Evolutionary conservation across 2,797 vertebrate species (phyloP), one percentile per base, ranked within the genome.

Genomic region (Myotis planiceps): DNA sequence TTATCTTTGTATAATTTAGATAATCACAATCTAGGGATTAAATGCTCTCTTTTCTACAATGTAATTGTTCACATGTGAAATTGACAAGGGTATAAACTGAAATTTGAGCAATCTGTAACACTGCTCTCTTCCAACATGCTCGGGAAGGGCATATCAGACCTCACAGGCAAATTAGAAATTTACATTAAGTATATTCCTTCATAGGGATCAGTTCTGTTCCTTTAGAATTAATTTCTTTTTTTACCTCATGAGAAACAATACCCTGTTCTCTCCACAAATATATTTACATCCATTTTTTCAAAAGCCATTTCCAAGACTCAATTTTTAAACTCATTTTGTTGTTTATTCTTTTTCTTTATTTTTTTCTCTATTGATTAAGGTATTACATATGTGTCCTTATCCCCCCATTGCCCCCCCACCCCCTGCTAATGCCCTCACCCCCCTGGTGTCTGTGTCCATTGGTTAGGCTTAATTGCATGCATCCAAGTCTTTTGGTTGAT

Each of bases 361-460:
- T 63, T n/a, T 29, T 15, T 53, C 21, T 63, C n/a, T 65, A n/a
- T 65, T 63, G 25, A 60, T 60, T 60, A 60, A 60, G 12, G 27
- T 29, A 60, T 60, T 29, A 60, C 58, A 60, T 29, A 29, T 60
- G 13, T 60, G 27, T 60, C 27, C 5, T 14, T 60, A 29, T 29
- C 5, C 58, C 12, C 5, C 58, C 0, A 0, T 14, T 14, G 5
- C 5, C 0, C 27, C 25, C 55, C 12, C 55, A 9, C 2, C 58
- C 1, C 12, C 58, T 5, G 14, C 12, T 60, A 5, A 60, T 6
- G 27, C 27, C 27, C 58, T 29, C 55, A 27, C 12, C 25, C 12
- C 10, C 58, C 27, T 29, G 27, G 1, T 29, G 27, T 29, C 5
- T 29, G 58, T 29, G 27, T 60, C 58, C 27, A 29, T 6, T 29